Evolutionary conservation across 2,113 vertebrate species (phyloP).

Genomic region (Oreamnos americanus): DNA sequence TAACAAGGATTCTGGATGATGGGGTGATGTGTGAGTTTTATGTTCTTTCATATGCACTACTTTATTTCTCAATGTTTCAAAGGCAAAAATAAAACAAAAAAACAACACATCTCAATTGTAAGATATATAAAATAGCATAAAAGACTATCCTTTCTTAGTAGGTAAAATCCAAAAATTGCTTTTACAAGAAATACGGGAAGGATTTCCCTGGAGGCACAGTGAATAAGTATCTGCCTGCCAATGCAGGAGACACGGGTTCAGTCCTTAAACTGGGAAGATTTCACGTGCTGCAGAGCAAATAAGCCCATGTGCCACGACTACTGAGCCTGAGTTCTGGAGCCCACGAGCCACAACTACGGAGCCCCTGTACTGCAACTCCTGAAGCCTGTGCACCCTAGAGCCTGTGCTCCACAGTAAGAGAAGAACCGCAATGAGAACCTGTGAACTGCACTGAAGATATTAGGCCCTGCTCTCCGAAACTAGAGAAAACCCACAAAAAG

Average conservation of each 20-base stretch:
- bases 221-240: neutral
- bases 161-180: neutral
- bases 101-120: neutral
- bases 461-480: rapidly evolving
- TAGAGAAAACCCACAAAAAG: neutral
- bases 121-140: neutral
- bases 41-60: neutral
- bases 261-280: neutral
- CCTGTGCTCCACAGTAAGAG: neutral
- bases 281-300: neutral
- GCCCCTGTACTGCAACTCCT: neutral
- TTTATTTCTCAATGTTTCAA: slow-evolving; percentile 5
- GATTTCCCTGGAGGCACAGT: neutral
- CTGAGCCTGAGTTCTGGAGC: neutral
- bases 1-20: neutral
- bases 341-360: neutral
- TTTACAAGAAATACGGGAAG: neutral
- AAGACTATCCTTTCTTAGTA: neutral
- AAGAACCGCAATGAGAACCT: neutral
- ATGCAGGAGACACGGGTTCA: neutral
- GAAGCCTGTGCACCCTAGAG: neutral
- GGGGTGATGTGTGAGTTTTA: neutral
- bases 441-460: neutral
- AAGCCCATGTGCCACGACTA: neutral
- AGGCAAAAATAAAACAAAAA: neutral